phyloP scores from a whole-genome alignment of 2,113 vertebrate species.

The Silurus glanis region DNA sequence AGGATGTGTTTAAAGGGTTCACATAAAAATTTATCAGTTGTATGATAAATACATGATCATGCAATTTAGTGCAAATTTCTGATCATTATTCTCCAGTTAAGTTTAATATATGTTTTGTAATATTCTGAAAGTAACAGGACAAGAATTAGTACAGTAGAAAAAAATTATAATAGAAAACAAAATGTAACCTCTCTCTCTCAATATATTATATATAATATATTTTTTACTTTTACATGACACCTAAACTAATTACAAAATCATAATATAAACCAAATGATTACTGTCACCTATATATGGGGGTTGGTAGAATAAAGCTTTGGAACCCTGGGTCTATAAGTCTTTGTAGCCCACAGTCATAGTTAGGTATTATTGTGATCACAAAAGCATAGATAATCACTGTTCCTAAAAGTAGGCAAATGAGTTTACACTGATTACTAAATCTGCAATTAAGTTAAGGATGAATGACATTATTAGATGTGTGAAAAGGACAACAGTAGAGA shows the following conservation, averaged over 20 bases:
- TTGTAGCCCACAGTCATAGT: background rate
- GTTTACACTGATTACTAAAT: background rate
- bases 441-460: background rate
- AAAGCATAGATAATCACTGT: background rate
- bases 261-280: background rate
- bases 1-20: background rate
- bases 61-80: no score
- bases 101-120: background rate
- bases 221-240: background rate
- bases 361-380: background rate
- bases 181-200: background rate
- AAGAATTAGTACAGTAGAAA: background rate
- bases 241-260: background rate
- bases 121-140: background rate
- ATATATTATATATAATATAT: background rate
- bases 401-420: background rate
- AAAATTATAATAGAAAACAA: background rate
- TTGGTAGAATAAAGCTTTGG: background rate
- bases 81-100: background rate
- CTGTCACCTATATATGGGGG: background rate
- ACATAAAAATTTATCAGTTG: background rate
- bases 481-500: background rate
- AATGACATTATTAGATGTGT: background rate
- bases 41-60: background rate
- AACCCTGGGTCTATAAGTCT: background rate